Conservation (phyloP, 2,113 vertebrate species). For the Rostratula benghalensis region DNA sequence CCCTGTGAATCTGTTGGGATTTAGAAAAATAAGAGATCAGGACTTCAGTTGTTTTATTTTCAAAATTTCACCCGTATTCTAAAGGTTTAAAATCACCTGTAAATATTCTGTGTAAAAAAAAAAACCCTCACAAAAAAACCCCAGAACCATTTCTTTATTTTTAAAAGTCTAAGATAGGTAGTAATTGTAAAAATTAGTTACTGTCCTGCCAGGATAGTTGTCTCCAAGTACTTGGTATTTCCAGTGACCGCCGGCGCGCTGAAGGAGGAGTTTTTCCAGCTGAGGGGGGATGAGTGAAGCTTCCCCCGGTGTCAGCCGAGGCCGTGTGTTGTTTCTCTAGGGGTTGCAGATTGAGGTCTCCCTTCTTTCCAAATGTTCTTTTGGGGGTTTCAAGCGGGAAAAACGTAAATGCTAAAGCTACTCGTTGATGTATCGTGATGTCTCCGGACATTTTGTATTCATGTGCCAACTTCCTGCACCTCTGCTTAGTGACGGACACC, state of each 20-base stretch:
- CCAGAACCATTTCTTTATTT: neutral
- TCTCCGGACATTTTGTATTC: neutral
- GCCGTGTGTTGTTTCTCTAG: rapidly evolving
- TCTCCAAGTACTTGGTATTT: neutral
- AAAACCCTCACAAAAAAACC: neutral
- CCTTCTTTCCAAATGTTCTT: neutral
- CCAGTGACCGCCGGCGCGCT: neutral
- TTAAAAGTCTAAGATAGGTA: neutral
- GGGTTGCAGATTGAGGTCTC: neutral
- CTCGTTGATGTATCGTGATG: neutral
- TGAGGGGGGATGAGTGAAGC: neutral
- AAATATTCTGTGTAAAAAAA: neutral
- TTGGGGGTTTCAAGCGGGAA: neutral
- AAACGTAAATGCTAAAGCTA: neutral
- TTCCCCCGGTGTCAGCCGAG: neutral
- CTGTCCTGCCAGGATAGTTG: neutral
- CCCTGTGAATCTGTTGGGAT: neutral
- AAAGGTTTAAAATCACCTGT: neutral
- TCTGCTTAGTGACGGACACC: neutral
- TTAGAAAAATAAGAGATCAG: neutral
- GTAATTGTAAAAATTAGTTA: neutral
- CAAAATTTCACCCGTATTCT: neutral
- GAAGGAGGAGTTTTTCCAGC: neutral
- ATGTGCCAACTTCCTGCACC: too few relatives aligned
- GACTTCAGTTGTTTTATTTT: neutral